A percentile compares a stretch with the other conserved stretches of the same genome.
phyloP scores from a whole-genome alignment of 2,888 invertebrate species.

The Drosophila recens region DNA sequence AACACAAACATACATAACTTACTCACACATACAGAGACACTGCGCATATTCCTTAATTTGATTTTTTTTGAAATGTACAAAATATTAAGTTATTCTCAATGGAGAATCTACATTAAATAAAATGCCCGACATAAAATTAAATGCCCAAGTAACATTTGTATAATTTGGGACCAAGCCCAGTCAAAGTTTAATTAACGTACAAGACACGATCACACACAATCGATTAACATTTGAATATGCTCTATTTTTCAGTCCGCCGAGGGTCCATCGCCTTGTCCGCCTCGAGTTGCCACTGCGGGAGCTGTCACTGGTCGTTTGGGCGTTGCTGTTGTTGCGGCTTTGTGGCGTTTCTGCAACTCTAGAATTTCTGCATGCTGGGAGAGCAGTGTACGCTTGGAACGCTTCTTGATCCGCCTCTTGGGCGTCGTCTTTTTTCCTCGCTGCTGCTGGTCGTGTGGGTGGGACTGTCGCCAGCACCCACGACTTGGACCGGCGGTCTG shows the following conservation, averaged over 20 bases:
- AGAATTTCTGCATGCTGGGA: conserved; percentile 51
- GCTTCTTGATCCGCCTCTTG: conserved; percentile 50
- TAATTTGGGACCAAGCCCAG: conserved; percentile 53
- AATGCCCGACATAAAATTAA: conserved; percentile 45
- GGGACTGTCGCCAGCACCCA: conserved; percentile 8
- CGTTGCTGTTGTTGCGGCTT: not conserved
- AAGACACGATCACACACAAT: conserved; percentile 12
- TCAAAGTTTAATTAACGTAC: not conserved
- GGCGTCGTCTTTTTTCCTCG: conserved; percentile 12
- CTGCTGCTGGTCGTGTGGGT: not conserved
- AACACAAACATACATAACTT: conserved; percentile 4
- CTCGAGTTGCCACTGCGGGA: not conserved
- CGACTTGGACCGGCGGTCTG: conserved; percentile 11
- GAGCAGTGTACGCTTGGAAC: conserved; percentile 49
- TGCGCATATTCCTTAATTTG: conserved; percentile 47
- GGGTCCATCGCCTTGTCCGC: conserved; percentile 37
- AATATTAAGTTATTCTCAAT: conserved; percentile 20
- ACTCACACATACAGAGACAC: conserved; percentile 8
- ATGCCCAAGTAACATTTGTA: conserved; percentile 38
- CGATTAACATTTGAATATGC: not conserved
- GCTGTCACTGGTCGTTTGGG: conserved; percentile 26
- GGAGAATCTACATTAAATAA: conserved; percentile 28
- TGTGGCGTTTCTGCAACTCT: conserved; percentile 40
- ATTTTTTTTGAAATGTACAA: conserved; percentile 41
- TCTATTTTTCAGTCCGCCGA: not conserved